Conservation (phyloP, 1,140 invertebrate species). For the Streblospio benedicti region DNA sequence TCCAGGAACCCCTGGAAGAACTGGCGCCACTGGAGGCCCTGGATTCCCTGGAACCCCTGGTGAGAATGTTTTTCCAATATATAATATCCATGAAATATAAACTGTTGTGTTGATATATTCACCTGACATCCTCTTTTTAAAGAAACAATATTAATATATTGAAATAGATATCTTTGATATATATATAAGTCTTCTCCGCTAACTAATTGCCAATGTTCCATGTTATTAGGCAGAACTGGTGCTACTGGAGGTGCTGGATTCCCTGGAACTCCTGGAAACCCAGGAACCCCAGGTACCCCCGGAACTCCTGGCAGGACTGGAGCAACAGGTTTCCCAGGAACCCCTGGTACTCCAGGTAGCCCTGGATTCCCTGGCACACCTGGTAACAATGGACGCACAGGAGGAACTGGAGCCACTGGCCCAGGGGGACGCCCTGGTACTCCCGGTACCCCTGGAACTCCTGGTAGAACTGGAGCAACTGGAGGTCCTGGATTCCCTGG, state of each 20-base stretch:
- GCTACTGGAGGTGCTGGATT: not conserved
- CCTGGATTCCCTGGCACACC: not conserved
- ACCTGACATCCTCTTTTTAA: not conserved
- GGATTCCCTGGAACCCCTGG: not conserved
- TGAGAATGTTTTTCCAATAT: too few species aligned
- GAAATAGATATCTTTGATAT: not conserved
- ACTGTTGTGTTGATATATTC: not conserved
- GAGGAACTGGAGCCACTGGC: not conserved
- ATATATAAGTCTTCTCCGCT: not conserved
- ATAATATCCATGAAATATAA: not conserved
- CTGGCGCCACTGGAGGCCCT: not conserved
- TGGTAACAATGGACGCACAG: too few species aligned
- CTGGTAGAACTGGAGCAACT: not conserved
- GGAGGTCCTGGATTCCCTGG: not conserved
- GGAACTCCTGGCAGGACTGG: not conserved
- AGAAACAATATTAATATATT: not conserved
- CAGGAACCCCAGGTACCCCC: not conserved
- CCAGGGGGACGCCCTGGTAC: not conserved
- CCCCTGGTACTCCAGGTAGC: not conserved
- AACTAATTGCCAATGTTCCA: not conserved
- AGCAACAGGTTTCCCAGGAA: not conserved
- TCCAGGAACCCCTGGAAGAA: not conserved
- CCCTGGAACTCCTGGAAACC: not conserved
- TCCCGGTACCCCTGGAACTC: constrained; percentile 1
- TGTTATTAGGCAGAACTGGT: too few species aligned